Conservation (phyloP, 2,888 invertebrate species). For the Caenorhabditis sp. region DNA sequence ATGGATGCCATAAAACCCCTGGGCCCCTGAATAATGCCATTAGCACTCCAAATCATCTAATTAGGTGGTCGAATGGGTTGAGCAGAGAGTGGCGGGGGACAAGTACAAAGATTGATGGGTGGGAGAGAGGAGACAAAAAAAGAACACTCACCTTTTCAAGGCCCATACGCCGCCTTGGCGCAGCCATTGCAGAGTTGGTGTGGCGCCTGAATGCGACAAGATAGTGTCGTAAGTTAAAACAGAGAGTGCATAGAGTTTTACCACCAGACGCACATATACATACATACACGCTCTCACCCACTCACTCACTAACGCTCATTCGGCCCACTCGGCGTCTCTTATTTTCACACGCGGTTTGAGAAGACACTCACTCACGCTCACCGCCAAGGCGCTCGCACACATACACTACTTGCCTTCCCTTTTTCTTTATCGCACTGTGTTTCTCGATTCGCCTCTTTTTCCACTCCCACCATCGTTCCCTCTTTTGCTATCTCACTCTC, state of each 20-base stretch:
- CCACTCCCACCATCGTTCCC: not conserved
- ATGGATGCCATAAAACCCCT: not conserved
- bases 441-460: slow-evolving; percentile 49
- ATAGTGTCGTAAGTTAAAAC: slow-evolving; percentile 70
- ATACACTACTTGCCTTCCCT: slow-evolving; percentile 10
- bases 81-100: not conserved
- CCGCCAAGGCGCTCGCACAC: slow-evolving; percentile 55
- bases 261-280: slow-evolving; percentile 67
- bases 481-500: slow-evolving; percentile 10
- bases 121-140: not conserved
- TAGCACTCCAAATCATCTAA: slow-evolving; percentile 4
- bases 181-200: slow-evolving; percentile 66
- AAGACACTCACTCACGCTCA: slow-evolving; percentile 57
- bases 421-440: slow-evolving; percentile 51
- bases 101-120: slow-evolving; percentile 17
- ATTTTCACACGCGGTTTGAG: slow-evolving; percentile 37
- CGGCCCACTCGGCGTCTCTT: slow-evolving; percentile 29
- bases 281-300: slow-evolving; percentile 60
- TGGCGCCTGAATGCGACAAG: slow-evolving; percentile 68
- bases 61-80: not conserved
- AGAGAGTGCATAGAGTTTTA: slow-evolving; percentile 70
- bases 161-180: slow-evolving; percentile 65
- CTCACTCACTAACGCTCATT: slow-evolving; percentile 62
- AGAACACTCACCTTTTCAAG: slow-evolving; percentile 66
- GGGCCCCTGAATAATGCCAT: not conserved